Evolutionary conservation across 2,888 invertebrate species (phyloP).

Genomic region (Lasioglossum villosulum): DNA sequence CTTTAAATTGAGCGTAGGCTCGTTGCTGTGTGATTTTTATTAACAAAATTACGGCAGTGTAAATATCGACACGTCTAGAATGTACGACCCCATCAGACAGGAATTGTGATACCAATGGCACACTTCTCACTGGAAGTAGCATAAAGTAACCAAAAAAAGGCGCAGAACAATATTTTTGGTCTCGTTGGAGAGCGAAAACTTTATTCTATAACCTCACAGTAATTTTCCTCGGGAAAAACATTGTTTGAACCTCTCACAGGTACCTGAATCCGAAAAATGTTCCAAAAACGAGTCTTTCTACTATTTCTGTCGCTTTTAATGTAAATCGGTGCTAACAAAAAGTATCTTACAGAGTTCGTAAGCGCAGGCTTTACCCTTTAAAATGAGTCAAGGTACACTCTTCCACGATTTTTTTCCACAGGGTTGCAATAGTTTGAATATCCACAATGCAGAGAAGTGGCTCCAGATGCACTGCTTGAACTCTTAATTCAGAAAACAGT

Average conservation of each 20-base stretch:
- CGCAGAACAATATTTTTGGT: neutral
- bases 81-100: neutral
- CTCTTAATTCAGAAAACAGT: neutral
- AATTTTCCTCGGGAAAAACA: neutral
- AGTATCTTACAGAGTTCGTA: rapidly evolving
- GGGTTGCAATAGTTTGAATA: neutral
- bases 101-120: too few species aligned
- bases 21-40: neutral
- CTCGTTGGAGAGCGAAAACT: neutral
- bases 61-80: too few species aligned
- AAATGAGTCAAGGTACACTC: neutral
- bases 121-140: rapidly evolving
- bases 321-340: neutral
- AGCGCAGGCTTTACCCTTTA: neutral
- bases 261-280: neutral
- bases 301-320: neutral
- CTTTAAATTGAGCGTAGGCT: neutral
- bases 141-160: neutral
- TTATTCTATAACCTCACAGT: rapidly evolving
- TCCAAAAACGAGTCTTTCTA: neutral
- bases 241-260: neutral
- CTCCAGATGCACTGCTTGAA: neutral
- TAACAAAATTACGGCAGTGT: neutral
- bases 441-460: neutral
- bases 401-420: neutral